Evolutionary conservation across 1,140 invertebrate species (phyloP).

Genomic region (Rhyzopertha dominica): DNA sequence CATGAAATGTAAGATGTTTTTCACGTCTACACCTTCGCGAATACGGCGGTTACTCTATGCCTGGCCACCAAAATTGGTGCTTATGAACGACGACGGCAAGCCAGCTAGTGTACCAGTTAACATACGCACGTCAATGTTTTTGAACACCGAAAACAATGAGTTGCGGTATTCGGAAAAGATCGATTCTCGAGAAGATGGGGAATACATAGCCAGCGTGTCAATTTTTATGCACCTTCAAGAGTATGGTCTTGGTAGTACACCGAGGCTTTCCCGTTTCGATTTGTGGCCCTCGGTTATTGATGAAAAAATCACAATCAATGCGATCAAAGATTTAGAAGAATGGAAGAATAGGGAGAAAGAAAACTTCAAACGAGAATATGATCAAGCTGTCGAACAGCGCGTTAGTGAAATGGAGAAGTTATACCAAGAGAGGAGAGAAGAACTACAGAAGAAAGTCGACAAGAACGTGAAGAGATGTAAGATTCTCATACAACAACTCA

Average conservation of each 20-base stretch:
- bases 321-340: constrained; percentile 50
- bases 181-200: constrained; percentile 4
- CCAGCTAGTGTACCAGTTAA: constrained; percentile 19
- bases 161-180: background rate
- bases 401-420: constrained; percentile 13
- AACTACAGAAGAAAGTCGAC: constrained; percentile 25
- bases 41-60: constrained; percentile 43
- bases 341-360: constrained; percentile 52
- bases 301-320: constrained; percentile 49
- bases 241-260: constrained; percentile 26
- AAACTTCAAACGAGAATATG: constrained; percentile 47
- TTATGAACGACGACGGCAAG: constrained; percentile 38
- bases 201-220: constrained; percentile 21
- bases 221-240: constrained; percentile 41
- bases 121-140: constrained; percentile 12
- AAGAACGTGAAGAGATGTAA: constrained; percentile 27
- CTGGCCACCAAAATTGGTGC: constrained; percentile 45
- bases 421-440: constrained; percentile 25
- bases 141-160: constrained; percentile 2
- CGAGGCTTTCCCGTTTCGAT: constrained; percentile 31
- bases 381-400: constrained; percentile 35
- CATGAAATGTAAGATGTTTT: constrained; percentile 46
- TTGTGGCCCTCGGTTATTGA: constrained; percentile 48
- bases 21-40: constrained; percentile 44
- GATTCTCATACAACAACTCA: constrained; percentile 21